Evolutionary conservation across 2,113 vertebrate species (phyloP), one percentile per base, ranked within the genome.

Genomic region (Heterotilapia buettikoferi): DNA sequence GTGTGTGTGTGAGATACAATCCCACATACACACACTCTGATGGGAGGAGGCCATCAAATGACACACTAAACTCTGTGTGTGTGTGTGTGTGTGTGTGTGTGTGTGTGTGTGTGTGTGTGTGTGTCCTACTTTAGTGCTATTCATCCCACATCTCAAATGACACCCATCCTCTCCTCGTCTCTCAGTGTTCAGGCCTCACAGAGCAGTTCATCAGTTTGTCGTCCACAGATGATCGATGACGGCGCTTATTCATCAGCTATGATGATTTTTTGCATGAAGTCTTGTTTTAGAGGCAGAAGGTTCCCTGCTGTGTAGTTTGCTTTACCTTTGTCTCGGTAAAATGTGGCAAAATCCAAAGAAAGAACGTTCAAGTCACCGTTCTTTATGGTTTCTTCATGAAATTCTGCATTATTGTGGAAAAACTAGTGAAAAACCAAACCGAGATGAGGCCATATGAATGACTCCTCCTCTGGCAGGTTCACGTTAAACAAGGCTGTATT

Each of bases 41-140:
- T 57, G 54, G 54, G 54, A 56, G 54, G 54, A 57, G 54, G 54
- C 54, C 54, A 57, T 57, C 21, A 57, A 26, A 57, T 14, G 54
- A 57, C 21, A 57, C 21, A 57, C 53, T 56, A 56, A 56, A 56
- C 53, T 86, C 53, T 47, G 57, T 80, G 84, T 57, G 82, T 61
- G 71, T 83, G 84, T n/a, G n/a, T n/a, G n/a, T n/a, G n/a, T 24
- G 24, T 24, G 24, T 24, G 24, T 84, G 82, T 50, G 53, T 79
- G 83, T 61, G 82, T 82, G 89, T 93, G 53, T 54, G 57, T 10
- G 57, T 33, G 59, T 81, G 84, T 31, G 79, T 80, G 82, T 54
- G 83, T 82, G 92, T 92, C 92, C 92, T 92, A 92, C 86, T 93
- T 93, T 87, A 92, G 79, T 21, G 2, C 87, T 53, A 79, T 87